Percentiles rank a stretch among this genome's conserved stretches.
Evolutionary conservation across 1,140 invertebrate genomes (phyloP).

Genomic region (Globodera ellingtonae): DNA sequence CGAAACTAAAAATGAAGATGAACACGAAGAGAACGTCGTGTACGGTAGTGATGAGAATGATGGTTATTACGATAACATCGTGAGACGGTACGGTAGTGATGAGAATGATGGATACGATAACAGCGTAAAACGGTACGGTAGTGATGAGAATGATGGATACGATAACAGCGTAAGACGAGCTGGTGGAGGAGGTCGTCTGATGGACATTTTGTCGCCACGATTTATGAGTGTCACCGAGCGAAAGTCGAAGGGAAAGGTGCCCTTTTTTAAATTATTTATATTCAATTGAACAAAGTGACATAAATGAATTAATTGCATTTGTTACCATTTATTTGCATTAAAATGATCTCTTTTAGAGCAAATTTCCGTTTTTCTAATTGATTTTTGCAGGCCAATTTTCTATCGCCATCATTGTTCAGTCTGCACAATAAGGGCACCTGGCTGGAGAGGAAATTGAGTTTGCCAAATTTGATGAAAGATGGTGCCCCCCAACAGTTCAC

Average conservation of each 20-base stretch:
- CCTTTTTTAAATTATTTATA: too few species aligned
- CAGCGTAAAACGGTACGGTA: background rate
- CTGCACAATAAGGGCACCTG: conserved; percentile 51
- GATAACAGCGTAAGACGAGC: too few species aligned
- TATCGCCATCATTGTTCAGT: conserved; percentile 52
- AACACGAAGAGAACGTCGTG: background rate
- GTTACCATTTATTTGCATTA: too few species aligned
- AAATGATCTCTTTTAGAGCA: too few species aligned
- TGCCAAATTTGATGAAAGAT: conserved; percentile 45
- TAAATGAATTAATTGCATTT: too few species aligned
- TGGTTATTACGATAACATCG: too few species aligned
- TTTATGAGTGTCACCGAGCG: conserved; percentile 28
- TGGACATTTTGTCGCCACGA: conserved; percentile 26
- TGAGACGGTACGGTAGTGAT: background rate
- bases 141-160: background rate
- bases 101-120: background rate
- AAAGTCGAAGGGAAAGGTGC: conserved; percentile 2
- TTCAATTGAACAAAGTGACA: too few species aligned
- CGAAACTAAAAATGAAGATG: background rate
- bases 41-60: background rate
- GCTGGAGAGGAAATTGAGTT: conserved; percentile 43
- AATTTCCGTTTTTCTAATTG: background rate
- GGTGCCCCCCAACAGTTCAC: conserved; percentile 15
- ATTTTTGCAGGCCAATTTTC: conserved; percentile 24
- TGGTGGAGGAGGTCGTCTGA: background rate